Conservation (phyloP, 2,888 invertebrate species). For the Monochamus alternatus region DNA sequence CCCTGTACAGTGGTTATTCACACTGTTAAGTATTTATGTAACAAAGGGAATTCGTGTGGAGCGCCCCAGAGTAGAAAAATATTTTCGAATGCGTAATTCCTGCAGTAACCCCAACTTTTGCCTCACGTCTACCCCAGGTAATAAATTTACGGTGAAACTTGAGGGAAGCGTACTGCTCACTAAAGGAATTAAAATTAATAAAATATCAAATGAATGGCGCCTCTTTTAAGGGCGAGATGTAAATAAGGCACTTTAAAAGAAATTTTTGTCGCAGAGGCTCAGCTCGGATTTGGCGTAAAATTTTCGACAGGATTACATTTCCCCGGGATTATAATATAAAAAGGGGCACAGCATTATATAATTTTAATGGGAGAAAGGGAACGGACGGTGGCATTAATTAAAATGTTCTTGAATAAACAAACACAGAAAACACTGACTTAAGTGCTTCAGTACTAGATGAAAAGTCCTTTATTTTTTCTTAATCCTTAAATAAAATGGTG, state of each 20-base stretch:
- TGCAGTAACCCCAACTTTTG: background rate
- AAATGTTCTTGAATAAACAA: background rate
- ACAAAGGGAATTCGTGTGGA: constrained; percentile 1
- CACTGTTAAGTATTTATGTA: background rate
- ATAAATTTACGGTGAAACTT: constrained; percentile 8
- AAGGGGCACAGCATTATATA: background rate
- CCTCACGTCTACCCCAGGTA: background rate
- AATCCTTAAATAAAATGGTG: too few species aligned
- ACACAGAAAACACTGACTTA: background rate
- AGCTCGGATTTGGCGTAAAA: background rate
- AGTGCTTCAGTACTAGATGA: too few species aligned
- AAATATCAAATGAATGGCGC: constrained; percentile 9
- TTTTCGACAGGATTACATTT: background rate
- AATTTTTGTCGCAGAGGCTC: background rate
- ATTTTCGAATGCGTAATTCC: constrained; percentile 4
- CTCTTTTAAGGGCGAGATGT: constrained; percentile 3
- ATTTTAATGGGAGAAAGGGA: background rate
- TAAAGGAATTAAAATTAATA: constrained; percentile 10
- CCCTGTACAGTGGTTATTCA: background rate
- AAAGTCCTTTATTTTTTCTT: too few species aligned
- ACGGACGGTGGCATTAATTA: background rate
- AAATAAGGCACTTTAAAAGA: constrained; percentile 11
- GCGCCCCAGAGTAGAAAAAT: background rate
- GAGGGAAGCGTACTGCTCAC: background rate
- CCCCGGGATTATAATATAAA: background rate